Percentiles rank a stretch among this genome's conserved stretches.
Evolutionary conservation across 2,113 vertebrate species (phyloP).

Genomic region (Rhegmatorhina hoffmannsi): DNA sequence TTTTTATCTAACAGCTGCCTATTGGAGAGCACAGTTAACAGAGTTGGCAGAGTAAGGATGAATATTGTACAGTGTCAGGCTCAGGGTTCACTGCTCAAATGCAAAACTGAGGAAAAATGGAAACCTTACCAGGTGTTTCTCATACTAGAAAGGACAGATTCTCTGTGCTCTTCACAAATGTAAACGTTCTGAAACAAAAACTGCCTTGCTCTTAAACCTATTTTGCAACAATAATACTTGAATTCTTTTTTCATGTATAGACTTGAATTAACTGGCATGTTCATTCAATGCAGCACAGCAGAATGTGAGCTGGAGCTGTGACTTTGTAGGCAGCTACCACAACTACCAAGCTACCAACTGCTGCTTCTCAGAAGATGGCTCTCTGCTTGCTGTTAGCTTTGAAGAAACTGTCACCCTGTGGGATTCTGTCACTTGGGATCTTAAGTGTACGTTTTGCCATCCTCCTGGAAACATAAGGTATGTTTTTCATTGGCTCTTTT

Average conservation of each 20-base stretch:
- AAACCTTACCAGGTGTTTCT: not conserved
- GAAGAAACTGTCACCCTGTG: constrained; percentile 90
- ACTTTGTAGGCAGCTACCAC: constrained; percentile 93
- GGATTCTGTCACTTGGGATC: constrained; percentile 89
- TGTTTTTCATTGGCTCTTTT: not conserved
- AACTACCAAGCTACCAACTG: constrained; percentile 84
- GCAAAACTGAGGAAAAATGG: not conserved
- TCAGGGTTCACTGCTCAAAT: not conserved
- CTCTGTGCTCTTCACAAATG: not conserved
- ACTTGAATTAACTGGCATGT: not conserved
- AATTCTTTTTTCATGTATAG: not conserved
- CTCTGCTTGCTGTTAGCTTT: constrained; percentile 90
- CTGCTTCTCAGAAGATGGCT: constrained; percentile 93
- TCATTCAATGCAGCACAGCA: constrained; percentile 68
- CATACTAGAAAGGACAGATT: not conserved
- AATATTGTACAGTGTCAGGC: not conserved
- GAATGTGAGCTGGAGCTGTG: constrained; percentile 89
- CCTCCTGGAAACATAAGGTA: constrained; percentile 90
- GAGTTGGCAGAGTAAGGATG: not conserved
- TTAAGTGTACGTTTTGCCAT: constrained; percentile 90
- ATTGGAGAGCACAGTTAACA: not conserved
- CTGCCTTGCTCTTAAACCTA: not conserved
- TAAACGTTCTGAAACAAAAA: not conserved
- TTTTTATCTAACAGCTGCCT: not conserved
- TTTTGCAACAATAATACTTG: not conserved